Conservation (phyloP, 2,797 vertebrate genomes). For the Parotocinclus haroldoi region DNA sequence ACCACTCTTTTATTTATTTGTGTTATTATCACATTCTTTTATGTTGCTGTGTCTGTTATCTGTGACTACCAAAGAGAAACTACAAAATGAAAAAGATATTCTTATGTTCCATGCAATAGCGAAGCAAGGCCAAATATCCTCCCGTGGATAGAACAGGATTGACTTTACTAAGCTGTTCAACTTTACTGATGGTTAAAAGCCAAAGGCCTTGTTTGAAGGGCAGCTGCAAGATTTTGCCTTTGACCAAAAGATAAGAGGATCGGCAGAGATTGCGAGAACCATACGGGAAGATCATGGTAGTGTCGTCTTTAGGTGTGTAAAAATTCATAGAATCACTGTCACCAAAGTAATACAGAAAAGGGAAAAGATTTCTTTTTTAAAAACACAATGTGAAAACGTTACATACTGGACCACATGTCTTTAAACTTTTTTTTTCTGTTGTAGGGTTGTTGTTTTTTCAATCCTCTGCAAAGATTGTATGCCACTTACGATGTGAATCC, state of each 20-base stretch:
- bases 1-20: conserved; percentile 82
- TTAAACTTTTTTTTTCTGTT: conserved; percentile 55
- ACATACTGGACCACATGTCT: conserved; percentile 67
- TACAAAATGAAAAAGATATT: conserved; percentile 81
- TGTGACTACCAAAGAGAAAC: conserved; percentile 98
- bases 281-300: conserved; percentile 69
- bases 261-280: conserved; percentile 55
- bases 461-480: conserved; percentile 72
- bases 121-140: conserved; percentile 95
- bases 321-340: conserved; percentile 61
- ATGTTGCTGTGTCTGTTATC: conserved; percentile 73
- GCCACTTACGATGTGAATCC: conserved; percentile 70
- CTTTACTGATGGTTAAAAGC: conserved; percentile 63
- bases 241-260: conserved; percentile 78
- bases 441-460: conserved; percentile 56
- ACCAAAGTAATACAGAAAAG: conserved; percentile 29
- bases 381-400: conserved; percentile 79
- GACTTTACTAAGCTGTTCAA: conserved; percentile 49
- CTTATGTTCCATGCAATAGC: conserved; percentile 96
- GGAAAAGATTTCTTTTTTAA: conserved; percentile 65
- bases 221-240: conserved; percentile 62
- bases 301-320: conserved; percentile 57
- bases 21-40: conserved; percentile 63
- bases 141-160: conserved; percentile 58
- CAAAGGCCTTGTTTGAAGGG: conserved; percentile 81